phyloP scores from a whole-genome alignment of 2,113 vertebrate genomes.

The Chaetorhynchus papuensis region DNA sequence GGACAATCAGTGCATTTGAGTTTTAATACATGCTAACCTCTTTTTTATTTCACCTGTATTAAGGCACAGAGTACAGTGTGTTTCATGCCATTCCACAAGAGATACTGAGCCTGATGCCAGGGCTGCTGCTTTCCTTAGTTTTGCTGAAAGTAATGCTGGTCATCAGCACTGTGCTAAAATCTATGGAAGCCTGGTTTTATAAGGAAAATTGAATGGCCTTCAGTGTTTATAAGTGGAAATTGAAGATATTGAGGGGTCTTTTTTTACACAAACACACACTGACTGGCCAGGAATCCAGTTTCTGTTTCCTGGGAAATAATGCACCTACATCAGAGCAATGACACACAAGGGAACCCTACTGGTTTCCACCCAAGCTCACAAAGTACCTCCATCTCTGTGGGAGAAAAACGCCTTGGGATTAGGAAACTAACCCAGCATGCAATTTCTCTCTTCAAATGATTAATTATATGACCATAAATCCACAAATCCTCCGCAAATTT shows the following conservation, averaged over 20 bases:
- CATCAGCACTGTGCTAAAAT: background rate
- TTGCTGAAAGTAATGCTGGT: background rate
- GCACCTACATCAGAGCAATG: rapidly evolving
- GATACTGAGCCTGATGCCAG: background rate
- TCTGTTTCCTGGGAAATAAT: background rate
- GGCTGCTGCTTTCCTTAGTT: background rate
- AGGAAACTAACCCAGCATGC: background rate
- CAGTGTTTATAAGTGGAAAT: background rate
- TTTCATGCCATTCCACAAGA: background rate
- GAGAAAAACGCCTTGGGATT: background rate
- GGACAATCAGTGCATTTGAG: background rate
- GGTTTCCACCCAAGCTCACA: background rate
- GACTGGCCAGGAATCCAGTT: background rate
- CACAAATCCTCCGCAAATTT: background rate
- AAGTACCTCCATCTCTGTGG: background rate
- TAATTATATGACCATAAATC: background rate
- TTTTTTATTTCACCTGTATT: background rate
- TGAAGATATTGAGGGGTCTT: background rate
- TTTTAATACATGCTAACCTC: background rate
- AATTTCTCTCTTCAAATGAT: background rate
- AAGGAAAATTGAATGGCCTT: background rate
- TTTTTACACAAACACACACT: background rate
- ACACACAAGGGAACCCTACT: rapidly evolving
- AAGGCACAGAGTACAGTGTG: background rate
- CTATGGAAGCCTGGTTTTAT: background rate